These are phyloP conservation scores for Globodera rostochiensis DNA, from an alignment of 1,140 invertebrate genomes.

Conservation along the genomic window DNA sequence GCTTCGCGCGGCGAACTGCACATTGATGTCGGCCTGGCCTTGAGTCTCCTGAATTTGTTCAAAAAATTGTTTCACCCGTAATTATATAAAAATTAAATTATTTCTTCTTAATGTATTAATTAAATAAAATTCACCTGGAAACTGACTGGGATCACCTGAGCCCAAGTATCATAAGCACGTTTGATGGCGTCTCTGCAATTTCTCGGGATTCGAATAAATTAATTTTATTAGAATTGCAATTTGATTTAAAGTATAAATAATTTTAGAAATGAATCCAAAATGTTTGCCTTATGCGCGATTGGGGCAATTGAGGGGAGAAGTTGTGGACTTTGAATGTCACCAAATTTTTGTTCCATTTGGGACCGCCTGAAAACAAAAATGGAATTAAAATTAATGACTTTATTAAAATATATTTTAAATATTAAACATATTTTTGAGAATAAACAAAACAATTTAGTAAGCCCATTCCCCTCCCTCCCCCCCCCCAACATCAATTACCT, in stretches of 20 bases:
- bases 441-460: too few species aligned
- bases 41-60: slow-evolving; percentile 43
- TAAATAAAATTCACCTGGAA: neutral
- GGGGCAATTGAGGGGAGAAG: slow-evolving; percentile 57
- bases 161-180: slow-evolving; percentile 59
- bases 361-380: slow-evolving; percentile 16
- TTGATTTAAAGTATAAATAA: neutral
- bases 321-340: slow-evolving; percentile 60
- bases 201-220: too few species aligned
- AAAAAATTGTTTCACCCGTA: neutral
- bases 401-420: too few species aligned
- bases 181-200: slow-evolving; percentile 49
- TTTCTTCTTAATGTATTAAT: neutral
- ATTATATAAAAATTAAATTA: neutral
- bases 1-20: slow-evolving; percentile 55
- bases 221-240: neutral
- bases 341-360: slow-evolving; percentile 56
- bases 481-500: slow-evolving; percentile 22
- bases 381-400: neutral
- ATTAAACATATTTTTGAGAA: too few species aligned
- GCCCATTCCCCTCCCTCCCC: too few species aligned
- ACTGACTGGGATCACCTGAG: slow-evolving; percentile 42
- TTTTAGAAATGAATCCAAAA: slow-evolving; percentile 8
- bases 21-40: slow-evolving; percentile 57
- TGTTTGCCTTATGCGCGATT: slow-evolving; percentile 44